phyloP scores from a whole-genome alignment of 2,797 vertebrate species.

The Tokudaia muenninki region DNA sequence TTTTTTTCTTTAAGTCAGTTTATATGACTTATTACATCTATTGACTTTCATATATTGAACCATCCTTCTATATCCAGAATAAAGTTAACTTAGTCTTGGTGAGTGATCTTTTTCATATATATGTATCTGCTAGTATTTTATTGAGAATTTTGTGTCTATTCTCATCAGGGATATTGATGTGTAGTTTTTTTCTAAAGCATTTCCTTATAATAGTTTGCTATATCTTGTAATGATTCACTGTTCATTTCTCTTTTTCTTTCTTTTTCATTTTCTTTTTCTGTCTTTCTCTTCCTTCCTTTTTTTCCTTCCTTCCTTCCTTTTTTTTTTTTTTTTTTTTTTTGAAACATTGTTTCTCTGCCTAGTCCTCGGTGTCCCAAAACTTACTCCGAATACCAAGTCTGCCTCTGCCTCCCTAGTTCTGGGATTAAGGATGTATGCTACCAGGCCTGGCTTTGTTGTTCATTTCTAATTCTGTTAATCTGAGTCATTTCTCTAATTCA shows the following conservation, averaged over 20 bases:
- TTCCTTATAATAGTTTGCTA: background rate
- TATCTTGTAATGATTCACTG: background rate
- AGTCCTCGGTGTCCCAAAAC: background rate
- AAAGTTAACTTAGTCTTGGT: background rate
- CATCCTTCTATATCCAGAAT: background rate
- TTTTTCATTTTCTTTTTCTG: too few species aligned
- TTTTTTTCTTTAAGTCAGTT: background rate
- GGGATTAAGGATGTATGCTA: background rate
- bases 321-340: background rate
- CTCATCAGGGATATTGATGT: background rate
- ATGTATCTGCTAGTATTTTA: too few species aligned
- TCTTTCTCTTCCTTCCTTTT: too few species aligned
- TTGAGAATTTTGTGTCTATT: too few species aligned
- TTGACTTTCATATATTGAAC: background rate
- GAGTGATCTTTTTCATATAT: too few species aligned
- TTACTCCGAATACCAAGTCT: background rate
- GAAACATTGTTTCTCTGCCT: background rate
- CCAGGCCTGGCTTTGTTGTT: background rate
- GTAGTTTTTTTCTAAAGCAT: background rate
- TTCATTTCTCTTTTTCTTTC: background rate
- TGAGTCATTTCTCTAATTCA: background rate
- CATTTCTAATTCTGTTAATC: background rate
- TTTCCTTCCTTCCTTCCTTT: too few species aligned
- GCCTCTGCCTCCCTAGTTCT: background rate
- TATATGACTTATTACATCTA: background rate